phyloP scores from a whole-genome alignment of 1,140 invertebrate species.

The Saccostrea glomerata region DNA sequence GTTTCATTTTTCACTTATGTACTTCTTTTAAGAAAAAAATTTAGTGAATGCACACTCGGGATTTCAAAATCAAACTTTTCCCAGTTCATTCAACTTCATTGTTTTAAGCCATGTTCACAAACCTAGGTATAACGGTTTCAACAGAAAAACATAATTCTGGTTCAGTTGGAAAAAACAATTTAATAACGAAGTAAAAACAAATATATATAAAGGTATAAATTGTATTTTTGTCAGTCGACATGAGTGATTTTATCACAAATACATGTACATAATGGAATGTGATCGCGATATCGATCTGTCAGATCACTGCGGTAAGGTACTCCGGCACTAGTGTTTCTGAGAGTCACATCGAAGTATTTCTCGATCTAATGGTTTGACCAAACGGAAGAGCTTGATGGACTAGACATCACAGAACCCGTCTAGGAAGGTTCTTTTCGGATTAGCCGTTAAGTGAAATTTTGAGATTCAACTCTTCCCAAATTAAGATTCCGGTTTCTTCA shows the following conservation, averaged over 20 bases:
- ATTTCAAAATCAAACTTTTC: too few relatives aligned
- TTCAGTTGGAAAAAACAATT: background rate
- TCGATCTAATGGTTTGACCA: background rate
- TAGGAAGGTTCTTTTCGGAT: background rate
- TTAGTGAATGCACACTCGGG: too few relatives aligned
- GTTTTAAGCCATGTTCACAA: too few relatives aligned
- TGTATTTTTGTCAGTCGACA: background rate
- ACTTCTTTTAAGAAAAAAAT: too few relatives aligned
- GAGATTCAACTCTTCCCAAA: conserved; percentile 6
- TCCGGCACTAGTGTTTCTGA: background rate
- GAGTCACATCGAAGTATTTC: background rate
- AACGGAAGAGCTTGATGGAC: background rate
- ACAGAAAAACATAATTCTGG: background rate
- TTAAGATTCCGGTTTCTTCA: background rate
- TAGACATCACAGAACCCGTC: background rate
- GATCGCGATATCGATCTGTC: background rate
- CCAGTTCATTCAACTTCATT: too few relatives aligned
- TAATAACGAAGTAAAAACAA: conserved; percentile 25
- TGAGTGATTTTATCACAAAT: background rate
- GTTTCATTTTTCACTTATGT: too few relatives aligned
- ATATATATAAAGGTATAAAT: background rate
- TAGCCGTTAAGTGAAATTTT: background rate
- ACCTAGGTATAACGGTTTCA: background rate
- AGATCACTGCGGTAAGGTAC: background rate
- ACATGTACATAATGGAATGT: background rate